phyloP scores from a whole-genome alignment of 2,888 invertebrate genomes.

The Dorcus parallelipipedus region DNA sequence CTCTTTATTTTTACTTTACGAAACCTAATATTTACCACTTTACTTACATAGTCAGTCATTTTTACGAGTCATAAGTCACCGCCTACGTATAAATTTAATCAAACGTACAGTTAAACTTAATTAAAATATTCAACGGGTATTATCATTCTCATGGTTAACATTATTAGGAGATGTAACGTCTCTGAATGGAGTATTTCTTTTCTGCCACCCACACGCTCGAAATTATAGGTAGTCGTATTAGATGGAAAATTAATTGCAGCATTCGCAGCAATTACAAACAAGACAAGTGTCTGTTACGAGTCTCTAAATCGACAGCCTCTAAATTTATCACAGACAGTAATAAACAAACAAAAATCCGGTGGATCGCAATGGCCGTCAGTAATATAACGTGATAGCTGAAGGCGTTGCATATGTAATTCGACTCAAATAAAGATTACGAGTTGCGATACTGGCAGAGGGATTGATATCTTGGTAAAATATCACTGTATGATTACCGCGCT shows the following conservation, averaged over 20 bases:
- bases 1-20: too few relatives aligned
- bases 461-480: slow-evolving; percentile 37
- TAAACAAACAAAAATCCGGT: background rate
- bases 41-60: too few relatives aligned
- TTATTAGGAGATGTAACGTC: too few relatives aligned
- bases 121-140: too few relatives aligned
- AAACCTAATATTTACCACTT: too few relatives aligned
- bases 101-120: too few relatives aligned
- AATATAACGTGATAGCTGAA: slow-evolving; percentile 37
- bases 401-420: slow-evolving; percentile 39
- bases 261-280: background rate
- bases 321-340: background rate
- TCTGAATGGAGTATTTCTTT: too few relatives aligned
- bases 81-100: too few relatives aligned
- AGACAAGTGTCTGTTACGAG: background rate
- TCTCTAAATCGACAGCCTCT: background rate
- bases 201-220: too few relatives aligned
- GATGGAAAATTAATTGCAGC: background rate
- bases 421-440: slow-evolving; percentile 39
- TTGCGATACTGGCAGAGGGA: slow-evolving; percentile 33
- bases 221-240: background rate
- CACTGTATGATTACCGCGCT: slow-evolving; percentile 42
- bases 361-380: slow-evolving; percentile 6
- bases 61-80: too few relatives aligned
- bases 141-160: too few relatives aligned